Evolutionary conservation across 1,140 invertebrate species (phyloP).

Genomic region (Drosophila nannoptera): DNA sequence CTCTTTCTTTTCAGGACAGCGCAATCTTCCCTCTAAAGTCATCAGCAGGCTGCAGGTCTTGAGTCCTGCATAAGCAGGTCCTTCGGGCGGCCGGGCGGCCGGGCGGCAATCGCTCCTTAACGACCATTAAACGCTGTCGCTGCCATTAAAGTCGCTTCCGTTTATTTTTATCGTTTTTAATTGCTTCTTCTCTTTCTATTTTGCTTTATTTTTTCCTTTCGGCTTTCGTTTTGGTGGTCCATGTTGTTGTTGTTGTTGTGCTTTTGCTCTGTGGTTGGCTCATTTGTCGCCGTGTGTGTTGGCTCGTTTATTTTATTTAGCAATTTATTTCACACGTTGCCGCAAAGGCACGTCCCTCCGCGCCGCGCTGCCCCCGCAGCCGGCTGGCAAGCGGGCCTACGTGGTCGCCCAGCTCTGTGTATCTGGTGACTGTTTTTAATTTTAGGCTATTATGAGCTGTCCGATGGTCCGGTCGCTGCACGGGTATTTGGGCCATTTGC

Average conservation of each 20-base stretch:
- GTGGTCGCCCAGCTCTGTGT: slow-evolving; percentile 20
- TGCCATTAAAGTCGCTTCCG: slow-evolving; percentile 65
- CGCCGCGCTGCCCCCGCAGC: neutral
- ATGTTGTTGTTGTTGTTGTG: slow-evolving; percentile 11
- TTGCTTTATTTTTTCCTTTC: neutral
- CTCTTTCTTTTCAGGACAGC: too few species aligned
- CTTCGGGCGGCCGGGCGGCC: neutral
- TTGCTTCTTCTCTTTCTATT: slow-evolving; percentile 55
- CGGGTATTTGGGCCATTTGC: slow-evolving; percentile 19
- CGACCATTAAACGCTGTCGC: slow-evolving; percentile 52
- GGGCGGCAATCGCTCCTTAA: slow-evolving; percentile 19
- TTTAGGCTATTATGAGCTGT: slow-evolving; percentile 73
- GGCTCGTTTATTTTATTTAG: slow-evolving; percentile 76
- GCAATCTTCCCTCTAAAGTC: neutral
- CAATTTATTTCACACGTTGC: slow-evolving; percentile 75
- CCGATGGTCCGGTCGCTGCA: neutral
- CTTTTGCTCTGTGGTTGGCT: slow-evolving; percentile 38
- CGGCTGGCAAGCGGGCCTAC: slow-evolving; percentile 28
- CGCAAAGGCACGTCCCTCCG: neutral
- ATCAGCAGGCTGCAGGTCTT: slow-evolving; percentile 3
- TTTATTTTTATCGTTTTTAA: slow-evolving; percentile 76
- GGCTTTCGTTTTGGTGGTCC: too few species aligned
- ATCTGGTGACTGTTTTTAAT: slow-evolving; percentile 74
- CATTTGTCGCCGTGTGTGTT: slow-evolving; percentile 66
- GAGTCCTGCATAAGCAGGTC: slow-evolving; percentile 3